Percentiles rank a stretch among this genome's conserved stretches.
Conservation (phyloP, 2,113 vertebrate species). For the Pluvianellus socialis region DNA sequence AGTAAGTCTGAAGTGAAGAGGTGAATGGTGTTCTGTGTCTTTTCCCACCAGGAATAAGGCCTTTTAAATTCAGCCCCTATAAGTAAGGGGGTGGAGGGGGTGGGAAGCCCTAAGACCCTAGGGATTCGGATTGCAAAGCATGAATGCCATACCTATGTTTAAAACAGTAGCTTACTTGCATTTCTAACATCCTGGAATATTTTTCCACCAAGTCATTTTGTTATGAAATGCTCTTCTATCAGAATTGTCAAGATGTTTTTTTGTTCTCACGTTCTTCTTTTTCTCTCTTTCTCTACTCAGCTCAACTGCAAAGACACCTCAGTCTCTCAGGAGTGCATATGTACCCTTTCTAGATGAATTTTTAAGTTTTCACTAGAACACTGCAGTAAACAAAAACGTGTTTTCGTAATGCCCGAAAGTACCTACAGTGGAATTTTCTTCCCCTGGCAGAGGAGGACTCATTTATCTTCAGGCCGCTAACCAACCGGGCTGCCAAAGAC, state of each 20-base stretch:
- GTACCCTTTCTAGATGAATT: background rate
- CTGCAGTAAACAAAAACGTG: background rate
- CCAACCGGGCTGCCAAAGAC: background rate
- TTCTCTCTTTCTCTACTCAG: background rate
- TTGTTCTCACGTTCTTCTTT: background rate
- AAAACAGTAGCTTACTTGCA: background rate
- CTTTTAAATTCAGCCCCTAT: background rate
- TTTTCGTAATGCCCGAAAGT: background rate
- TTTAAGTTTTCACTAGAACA: background rate
- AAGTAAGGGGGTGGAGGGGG: background rate
- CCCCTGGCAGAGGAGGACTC: background rate
- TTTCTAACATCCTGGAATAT: background rate
- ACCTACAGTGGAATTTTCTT: background rate
- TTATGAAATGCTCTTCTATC: background rate
- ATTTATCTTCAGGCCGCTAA: background rate
- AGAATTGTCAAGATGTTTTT: background rate
- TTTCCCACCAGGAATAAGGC: background rate
- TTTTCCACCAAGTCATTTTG: background rate
- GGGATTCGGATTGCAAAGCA: background rate
- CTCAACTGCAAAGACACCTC: background rate
- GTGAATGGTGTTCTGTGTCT: background rate
- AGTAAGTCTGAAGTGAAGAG: background rate
- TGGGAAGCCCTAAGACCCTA: no score
- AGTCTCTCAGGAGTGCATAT: background rate
- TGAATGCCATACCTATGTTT: background rate